Evolutionary conservation across 2,797 vertebrate species (phyloP).

Genomic region (Holocentrus rufus): DNA sequence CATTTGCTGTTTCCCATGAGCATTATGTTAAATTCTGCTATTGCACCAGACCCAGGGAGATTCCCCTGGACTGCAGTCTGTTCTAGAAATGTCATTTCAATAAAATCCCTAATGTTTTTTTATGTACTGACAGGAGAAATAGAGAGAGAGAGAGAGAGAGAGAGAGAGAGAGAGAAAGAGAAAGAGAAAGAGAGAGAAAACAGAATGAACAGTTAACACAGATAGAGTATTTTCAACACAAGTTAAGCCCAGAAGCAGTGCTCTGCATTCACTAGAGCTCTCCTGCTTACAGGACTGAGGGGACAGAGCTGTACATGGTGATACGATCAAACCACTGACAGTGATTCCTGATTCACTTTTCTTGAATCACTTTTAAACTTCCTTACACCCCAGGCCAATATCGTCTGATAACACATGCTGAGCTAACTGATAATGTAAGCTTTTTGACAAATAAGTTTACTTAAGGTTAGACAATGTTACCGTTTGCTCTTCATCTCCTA

Average conservation of each 20-base stretch:
- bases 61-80: slow-evolving; percentile 22
- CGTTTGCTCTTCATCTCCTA: slow-evolving; percentile 37
- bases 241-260: slow-evolving; percentile 21
- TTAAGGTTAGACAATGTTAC: slow-evolving; percentile 28
- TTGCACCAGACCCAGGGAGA: slow-evolving; percentile 11
- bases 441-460: slow-evolving; percentile 42
- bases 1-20: slow-evolving; percentile 73
- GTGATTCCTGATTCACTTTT: slow-evolving; percentile 42
- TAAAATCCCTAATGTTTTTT: slow-evolving; percentile 7
- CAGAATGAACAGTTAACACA: slow-evolving; percentile 48
- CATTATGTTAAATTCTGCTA: slow-evolving; percentile 15
- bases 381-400: slow-evolving; percentile 13
- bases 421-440: slow-evolving; percentile 22
- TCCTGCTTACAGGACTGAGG: slow-evolving; percentile 33
- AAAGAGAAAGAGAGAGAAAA: slow-evolving; percentile 12
- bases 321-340: slow-evolving; percentile 48
- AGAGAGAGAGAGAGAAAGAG: slow-evolving; percentile 27
- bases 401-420: not conserved
- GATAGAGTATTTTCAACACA: slow-evolving; percentile 30
- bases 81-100: slow-evolving; percentile 25
- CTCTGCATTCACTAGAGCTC: not conserved
- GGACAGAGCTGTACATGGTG: slow-evolving; percentile 33
- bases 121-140: slow-evolving; percentile 32
- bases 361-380: slow-evolving; percentile 37
- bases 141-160: slow-evolving; percentile 32